Percentiles rank a stretch among this genome's conserved stretches.
These are phyloP conservation scores for Seira musarum DNA, from an alignment of 2,888 invertebrate genomes.

Conservation along the genomic window DNA sequence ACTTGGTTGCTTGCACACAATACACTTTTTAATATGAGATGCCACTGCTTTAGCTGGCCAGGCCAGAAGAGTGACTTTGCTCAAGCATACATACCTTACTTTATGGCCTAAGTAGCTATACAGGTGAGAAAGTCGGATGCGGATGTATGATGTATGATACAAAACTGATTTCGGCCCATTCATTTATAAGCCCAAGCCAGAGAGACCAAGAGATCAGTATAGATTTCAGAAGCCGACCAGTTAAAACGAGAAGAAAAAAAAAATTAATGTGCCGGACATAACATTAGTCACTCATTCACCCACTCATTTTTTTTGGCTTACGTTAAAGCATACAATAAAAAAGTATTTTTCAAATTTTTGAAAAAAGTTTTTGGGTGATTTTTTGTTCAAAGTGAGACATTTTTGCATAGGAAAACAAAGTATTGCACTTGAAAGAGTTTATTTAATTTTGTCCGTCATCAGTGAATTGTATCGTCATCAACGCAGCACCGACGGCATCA, in stretches of 20 bases:
- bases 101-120: slow-evolving; percentile 21
- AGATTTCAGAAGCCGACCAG: slow-evolving; percentile 58
- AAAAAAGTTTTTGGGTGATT: not conserved
- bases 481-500: slow-evolving; percentile 1
- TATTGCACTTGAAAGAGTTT: slow-evolving; percentile 5
- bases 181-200: slow-evolving; percentile 61
- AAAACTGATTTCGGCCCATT: slow-evolving; percentile 56
- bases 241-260: slow-evolving; percentile 43
- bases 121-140: slow-evolving; percentile 56
- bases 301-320: not conserved
- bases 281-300: slow-evolving; percentile 54
- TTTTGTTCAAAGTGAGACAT: not conserved
- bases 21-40: slow-evolving; percentile 12
- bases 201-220: slow-evolving; percentile 55
- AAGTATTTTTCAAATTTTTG: not conserved
- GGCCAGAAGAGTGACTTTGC: slow-evolving; percentile 14
- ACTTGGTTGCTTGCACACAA: slow-evolving; percentile 10
- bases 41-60: slow-evolving; percentile 10
- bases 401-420: slow-evolving; percentile 3
- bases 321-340: not conserved
- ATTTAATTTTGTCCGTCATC: slow-evolving; percentile 27
- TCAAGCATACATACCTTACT: slow-evolving; percentile 17
- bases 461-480: slow-evolving; percentile 23
- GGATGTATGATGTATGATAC: slow-evolving; percentile 51
- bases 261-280: slow-evolving; percentile 42